Conservation (phyloP, 2,113 vertebrate species). For the Lophura nycthemera region DNA sequence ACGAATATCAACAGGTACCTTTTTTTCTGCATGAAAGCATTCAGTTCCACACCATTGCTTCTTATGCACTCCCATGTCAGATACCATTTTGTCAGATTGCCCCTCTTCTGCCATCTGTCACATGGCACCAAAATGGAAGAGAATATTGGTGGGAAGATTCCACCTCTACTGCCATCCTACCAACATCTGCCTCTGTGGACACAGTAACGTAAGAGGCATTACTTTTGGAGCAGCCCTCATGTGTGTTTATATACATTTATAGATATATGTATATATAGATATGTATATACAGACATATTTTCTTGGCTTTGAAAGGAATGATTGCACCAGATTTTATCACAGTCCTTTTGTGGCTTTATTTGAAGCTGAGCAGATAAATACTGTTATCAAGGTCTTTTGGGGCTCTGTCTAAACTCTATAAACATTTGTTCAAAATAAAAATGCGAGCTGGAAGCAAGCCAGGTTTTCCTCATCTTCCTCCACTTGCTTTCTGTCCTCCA, state of each 20-base stretch:
- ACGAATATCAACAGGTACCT: neutral
- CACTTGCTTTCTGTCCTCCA: neutral
- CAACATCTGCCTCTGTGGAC: neutral
- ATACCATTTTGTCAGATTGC: neutral
- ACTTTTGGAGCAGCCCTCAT: neutral
- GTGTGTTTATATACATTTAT: neutral
- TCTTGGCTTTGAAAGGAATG: neutral
- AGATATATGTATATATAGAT: neutral
- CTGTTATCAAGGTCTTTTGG: neutral
- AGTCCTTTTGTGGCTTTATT: constrained; percentile 4
- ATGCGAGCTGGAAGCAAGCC: constrained; percentile 25
- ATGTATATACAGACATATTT: neutral
- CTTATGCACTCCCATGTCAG: neutral
- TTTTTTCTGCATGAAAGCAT: neutral
- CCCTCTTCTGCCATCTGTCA: neutral
- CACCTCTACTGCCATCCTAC: no score
- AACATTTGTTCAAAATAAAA: constrained; percentile 36
- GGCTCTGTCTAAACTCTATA: constrained; percentile 32
- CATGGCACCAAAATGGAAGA: neutral
- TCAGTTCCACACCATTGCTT: neutral
- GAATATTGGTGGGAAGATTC: neutral
- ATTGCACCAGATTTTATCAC: constrained; percentile 37
- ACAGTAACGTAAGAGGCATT: neutral
- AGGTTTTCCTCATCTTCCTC: neutral
- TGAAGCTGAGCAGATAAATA: constrained; percentile 29